phyloP scores from a whole-genome alignment of 2,113 vertebrate species.

The Nothobranchius kuhntae region DNA sequence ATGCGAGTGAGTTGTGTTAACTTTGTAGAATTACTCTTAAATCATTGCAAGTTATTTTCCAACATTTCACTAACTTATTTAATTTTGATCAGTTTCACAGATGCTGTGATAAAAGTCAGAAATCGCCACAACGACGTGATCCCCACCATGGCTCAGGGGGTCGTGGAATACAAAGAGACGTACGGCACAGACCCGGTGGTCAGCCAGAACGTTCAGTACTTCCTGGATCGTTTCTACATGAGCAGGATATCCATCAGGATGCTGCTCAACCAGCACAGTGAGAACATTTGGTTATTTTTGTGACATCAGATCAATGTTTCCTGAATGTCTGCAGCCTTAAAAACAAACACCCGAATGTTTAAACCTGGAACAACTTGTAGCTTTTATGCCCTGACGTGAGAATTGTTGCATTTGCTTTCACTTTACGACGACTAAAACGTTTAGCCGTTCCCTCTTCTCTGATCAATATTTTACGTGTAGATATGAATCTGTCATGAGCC shows the following conservation, averaged over 20 bases:
- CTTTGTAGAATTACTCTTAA: no score
- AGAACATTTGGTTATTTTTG: conserved; percentile 57
- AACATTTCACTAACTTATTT: background rate
- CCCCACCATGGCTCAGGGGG: conserved; percentile 97
- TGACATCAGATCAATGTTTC: background rate
- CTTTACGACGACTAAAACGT: no score
- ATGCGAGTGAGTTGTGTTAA: conserved; percentile 81
- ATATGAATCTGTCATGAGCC: no score
- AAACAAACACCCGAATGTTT: background rate
- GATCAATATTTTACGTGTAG: no score
- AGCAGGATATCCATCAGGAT: conserved; percentile 98
- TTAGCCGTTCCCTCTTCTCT: no score
- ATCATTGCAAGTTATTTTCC: background rate
- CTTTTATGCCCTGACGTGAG: no score
- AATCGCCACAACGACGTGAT: conserved; percentile 98
- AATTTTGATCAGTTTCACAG: conserved; percentile 85
- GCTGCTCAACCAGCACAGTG: conserved; percentile 98
- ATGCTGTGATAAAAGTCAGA: conserved; percentile 91
- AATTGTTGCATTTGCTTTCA: no score
- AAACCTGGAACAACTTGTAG: no score
- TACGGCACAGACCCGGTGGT: conserved; percentile 94
- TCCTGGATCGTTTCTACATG: conserved; percentile 98
- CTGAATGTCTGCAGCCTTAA: background rate
- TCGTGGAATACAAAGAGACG: conserved; percentile 93
- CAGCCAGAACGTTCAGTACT: conserved; percentile 98